Conservation (phyloP, 2,888 invertebrate species). For the Hybos culiciformis region DNA sequence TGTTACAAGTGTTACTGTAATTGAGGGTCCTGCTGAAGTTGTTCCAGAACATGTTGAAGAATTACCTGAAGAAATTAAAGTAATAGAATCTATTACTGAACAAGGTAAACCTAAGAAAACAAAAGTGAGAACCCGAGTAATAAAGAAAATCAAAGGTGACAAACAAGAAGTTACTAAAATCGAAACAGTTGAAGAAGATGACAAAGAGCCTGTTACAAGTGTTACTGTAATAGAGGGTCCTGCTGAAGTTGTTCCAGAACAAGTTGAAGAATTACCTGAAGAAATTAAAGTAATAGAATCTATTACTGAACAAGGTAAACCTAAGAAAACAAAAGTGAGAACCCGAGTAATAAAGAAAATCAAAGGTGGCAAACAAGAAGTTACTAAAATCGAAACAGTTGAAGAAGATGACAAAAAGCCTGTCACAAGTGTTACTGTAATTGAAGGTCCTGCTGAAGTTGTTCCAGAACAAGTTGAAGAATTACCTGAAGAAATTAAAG, state of each 20-base stretch:
- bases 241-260: constrained; percentile 12
- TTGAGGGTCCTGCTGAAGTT: constrained; percentile 15
- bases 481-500: constrained; percentile 18
- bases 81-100: constrained; percentile 33
- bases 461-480: constrained; percentile 22
- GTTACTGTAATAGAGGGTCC: constrained; percentile 18
- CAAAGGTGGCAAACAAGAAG: constrained; percentile 22
- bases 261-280: constrained; percentile 27
- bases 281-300: constrained; percentile 19
- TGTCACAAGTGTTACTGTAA: constrained; percentile 23
- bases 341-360: constrained; percentile 28
- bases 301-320: constrained; percentile 16
- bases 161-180: constrained; percentile 31
- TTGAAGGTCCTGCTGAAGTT: constrained; percentile 18
- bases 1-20: constrained; percentile 24
- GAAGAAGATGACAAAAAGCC: constrained; percentile 25
- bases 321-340: constrained; percentile 22
- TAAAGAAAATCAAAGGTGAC: constrained; percentile 27
- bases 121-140: constrained; percentile 25
- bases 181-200: constrained; percentile 25
- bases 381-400: constrained; percentile 26
- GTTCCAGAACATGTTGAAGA: constrained; percentile 27
- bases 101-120: constrained; percentile 27
- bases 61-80: constrained; percentile 24
- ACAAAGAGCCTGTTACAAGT: constrained; percentile 24